phyloP scores from a whole-genome alignment of 2,888 invertebrate genomes.

The Polydrusus tereticollis region DNA sequence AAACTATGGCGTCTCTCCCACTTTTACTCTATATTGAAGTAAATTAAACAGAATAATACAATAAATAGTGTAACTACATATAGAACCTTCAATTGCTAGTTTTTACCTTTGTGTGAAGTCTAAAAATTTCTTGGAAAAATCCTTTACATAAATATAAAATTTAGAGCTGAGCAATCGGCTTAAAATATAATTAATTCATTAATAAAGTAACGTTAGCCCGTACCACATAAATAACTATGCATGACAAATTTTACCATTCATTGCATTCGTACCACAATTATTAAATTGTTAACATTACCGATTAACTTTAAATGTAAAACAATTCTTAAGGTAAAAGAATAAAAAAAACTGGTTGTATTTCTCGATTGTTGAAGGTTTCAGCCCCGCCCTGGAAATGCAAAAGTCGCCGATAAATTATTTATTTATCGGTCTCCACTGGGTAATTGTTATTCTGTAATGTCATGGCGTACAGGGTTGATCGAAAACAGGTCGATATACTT shows the following conservation, averaged over 20 bases:
- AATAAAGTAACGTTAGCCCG: neutral
- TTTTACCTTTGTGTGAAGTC: too few relatives aligned
- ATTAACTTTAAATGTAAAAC: constrained; percentile 30
- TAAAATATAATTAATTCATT: too few relatives aligned
- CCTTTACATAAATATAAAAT: too few relatives aligned
- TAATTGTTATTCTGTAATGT: constrained; percentile 29
- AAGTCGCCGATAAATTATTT: constrained; percentile 36
- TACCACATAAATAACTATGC: neutral
- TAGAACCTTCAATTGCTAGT: too few relatives aligned
- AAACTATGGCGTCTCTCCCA: too few relatives aligned
- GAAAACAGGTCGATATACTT: constrained; percentile 1
- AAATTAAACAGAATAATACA: too few relatives aligned
- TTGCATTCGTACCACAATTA: constrained; percentile 1
- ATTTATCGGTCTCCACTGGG: constrained; percentile 16
- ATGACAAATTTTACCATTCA: neutral
- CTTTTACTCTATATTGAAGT: too few relatives aligned
- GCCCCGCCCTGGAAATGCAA: constrained; percentile 45
- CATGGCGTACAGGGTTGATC: constrained; percentile 29
- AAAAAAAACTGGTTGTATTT: constrained; percentile 41
- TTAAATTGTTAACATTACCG: constrained; percentile 14
- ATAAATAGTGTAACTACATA: too few relatives aligned
- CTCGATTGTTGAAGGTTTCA: constrained; percentile 42
- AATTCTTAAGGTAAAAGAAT: constrained; percentile 33
- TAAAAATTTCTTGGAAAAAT: too few relatives aligned
- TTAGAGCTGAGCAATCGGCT: too few relatives aligned